Conservation (phyloP, 2,888 invertebrate genomes). For the Dicyrtomina minuta region DNA sequence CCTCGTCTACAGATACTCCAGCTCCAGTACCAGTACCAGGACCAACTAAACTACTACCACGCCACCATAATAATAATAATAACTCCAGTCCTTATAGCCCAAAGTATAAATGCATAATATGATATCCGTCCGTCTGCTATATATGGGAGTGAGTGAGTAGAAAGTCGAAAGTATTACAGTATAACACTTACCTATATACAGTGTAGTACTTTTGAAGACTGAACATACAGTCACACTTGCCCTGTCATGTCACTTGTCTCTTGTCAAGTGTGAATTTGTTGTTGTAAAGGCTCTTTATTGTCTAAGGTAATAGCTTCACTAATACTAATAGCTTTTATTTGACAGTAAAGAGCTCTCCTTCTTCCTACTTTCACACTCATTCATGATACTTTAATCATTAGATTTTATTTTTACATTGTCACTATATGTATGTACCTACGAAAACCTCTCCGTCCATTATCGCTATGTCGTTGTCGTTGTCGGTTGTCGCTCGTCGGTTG, state of each 20-base stretch:
- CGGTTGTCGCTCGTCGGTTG: neutral
- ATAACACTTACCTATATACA: conserved; percentile 6
- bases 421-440: too few species aligned
- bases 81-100: too few species aligned
- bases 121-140: conserved; percentile 1
- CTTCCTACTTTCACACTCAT: conserved; percentile 11
- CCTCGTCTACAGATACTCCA: too few species aligned
- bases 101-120: conserved; percentile 24
- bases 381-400: conserved; percentile 32
- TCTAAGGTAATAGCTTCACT: conserved; percentile 31
- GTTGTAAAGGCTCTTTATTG: conserved; percentile 32
- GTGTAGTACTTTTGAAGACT: conserved; percentile 7
- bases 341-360: conserved; percentile 32
- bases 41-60: too few species aligned
- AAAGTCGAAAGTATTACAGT: too few species aligned
- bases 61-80: too few species aligned
- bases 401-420: conserved; percentile 4
- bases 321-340: conserved; percentile 33
- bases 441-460: neutral
- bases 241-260: conserved; percentile 37
- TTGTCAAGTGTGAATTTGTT: conserved; percentile 32
- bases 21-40: too few species aligned
- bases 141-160: too few species aligned
- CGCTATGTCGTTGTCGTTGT: too few species aligned
- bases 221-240: conserved; percentile 36